Evolutionary conservation across 2,113 vertebrate genomes (phyloP), one percentile per base, ranked within the genome.

Genomic region (Anarrhichthys ocellatus): DNA sequence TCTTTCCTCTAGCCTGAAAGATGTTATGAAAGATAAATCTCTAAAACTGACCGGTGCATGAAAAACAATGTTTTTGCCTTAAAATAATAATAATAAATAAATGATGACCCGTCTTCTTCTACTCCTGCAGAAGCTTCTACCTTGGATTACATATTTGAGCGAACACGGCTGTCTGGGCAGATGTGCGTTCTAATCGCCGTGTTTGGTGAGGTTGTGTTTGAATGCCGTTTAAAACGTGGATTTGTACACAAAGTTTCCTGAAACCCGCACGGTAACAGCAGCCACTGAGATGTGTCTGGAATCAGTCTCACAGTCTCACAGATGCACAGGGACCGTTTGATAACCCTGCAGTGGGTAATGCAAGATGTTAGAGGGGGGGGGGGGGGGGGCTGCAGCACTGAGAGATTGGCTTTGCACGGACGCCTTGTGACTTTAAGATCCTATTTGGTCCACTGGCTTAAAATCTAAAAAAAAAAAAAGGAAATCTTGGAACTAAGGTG

Each of bases 361-460:
- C 80, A 34, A 78, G 73, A 75, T 82, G 40, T 50, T 34, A 82
- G 77, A 67, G 22, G 79, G 54, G n/a, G 76, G 78, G 73, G n/a
- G 52, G 29, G 13, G 68, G 78, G 76, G 78, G 73, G 63, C 71
- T 46, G 81, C 75, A 1, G 72, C 24, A 54, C 76, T 36, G 2
- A 85, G 88, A 89, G 88, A 90, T 92, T 90, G 92, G 86, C 90
- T 92, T 91, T 89, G 85, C 85, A 88, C 88, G 76, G 89, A 90
- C 83, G 82, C 90, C 87, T 86, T 61, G 85, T 88, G 92, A 90
- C 88, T 92, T 84, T 88, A 70, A 91, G 85, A 92, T 92, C 91
- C 87, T 88, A 90, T 93, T 93, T 88, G 89, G 87, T 89, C 90
- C 87, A 89, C 54, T 89, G 91, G 91, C 91, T 91, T 90, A 92